A percentile compares a stretch with the other conserved stretches of the same genome.
Conservation (phyloP, 2,888 invertebrate species). For the Andricus curvator region DNA sequence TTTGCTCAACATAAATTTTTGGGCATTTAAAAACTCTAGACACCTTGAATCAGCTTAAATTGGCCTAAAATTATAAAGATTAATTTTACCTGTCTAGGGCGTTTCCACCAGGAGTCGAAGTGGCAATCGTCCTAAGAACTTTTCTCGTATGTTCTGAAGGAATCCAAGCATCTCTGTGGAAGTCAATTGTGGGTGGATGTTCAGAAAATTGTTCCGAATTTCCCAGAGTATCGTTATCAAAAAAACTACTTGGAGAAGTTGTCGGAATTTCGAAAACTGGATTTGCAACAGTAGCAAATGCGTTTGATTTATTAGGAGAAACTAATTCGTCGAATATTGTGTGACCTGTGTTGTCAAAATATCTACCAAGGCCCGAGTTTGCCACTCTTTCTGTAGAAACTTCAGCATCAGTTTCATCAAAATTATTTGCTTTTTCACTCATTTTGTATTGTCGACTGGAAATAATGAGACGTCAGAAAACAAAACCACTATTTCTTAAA, state of each 20-base stretch:
- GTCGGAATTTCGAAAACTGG: constrained; percentile 45
- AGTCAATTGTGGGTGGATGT: constrained; percentile 60
- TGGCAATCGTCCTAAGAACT: constrained; percentile 82
- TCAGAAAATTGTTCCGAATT: constrained; percentile 52
- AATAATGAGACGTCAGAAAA: background rate
- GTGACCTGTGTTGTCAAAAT: constrained; percentile 70
- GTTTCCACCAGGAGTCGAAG: constrained; percentile 85
- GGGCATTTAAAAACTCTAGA: no score
- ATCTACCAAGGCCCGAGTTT: constrained; percentile 61
- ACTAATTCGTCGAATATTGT: constrained; percentile 75
- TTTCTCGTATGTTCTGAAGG: constrained; percentile 88
- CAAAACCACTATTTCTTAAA: background rate
- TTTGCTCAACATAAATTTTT: no score
- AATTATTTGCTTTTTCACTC: constrained; percentile 42
- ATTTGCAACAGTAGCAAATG: constrained; percentile 50
- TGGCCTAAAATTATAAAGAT: background rate
- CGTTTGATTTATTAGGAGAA: constrained; percentile 60
- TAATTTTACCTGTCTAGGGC: constrained; percentile 1
- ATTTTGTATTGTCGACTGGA: constrained; percentile 40
- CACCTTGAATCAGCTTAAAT: no score
- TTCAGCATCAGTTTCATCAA: constrained; percentile 47
- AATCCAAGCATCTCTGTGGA: constrained; percentile 87
- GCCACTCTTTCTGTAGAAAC: constrained; percentile 37
- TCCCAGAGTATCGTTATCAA: constrained; percentile 50
- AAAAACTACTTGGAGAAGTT: constrained; percentile 50